Evolutionary conservation across 2,888 invertebrate genomes (phyloP), one percentile per base, ranked within the genome.

Genomic region (Mylabris sibirica): DNA sequence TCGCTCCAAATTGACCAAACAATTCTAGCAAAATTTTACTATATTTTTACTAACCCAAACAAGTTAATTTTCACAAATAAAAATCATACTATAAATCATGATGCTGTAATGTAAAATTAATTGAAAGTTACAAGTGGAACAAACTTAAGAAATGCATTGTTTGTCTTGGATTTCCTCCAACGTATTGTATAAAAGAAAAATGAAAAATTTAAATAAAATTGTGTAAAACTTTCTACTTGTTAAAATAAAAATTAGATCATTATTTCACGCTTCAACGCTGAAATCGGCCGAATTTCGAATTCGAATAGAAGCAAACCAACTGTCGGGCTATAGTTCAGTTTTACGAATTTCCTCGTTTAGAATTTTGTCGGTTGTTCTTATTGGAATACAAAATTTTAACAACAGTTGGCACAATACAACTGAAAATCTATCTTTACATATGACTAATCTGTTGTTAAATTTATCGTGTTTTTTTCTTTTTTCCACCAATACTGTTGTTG

Each of bases 391-490:
- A 49, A 49, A 49, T 49, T 49, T 49, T 4, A 30, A 30, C 17
- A 49, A 49, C 49, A 20, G 49, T 49, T 49, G 49, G 49, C 49
- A 49, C 5, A 49, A 49, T 17, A 30, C 11, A 49, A 20, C 20
- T 49, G 49, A 49, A 49, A 49, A 49, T 49, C 49, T 49, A 49
- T 49, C 20, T 49, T 20, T 49, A 20, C 49, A 49, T 49, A 49
- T 49, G 49, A 49, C 17, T 49, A 49, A 49, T 17, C 49, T 17
- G 5, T n/a, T 41, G 14, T 38, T 12, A 41, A 41, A 41, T 41
- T 41, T 35, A 11, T 35, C 35, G 35, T 35, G 8, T 35, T 11
- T 8, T 35, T 35, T 6, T 6, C 26, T 30, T 35, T 35, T 6
- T 6, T 6, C 6, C 26, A 8, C 30, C 30, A 8, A 30, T 30